Evolutionary conservation across 1,140 invertebrate species (phyloP).

Genomic region (Drosophila bocki): DNA sequence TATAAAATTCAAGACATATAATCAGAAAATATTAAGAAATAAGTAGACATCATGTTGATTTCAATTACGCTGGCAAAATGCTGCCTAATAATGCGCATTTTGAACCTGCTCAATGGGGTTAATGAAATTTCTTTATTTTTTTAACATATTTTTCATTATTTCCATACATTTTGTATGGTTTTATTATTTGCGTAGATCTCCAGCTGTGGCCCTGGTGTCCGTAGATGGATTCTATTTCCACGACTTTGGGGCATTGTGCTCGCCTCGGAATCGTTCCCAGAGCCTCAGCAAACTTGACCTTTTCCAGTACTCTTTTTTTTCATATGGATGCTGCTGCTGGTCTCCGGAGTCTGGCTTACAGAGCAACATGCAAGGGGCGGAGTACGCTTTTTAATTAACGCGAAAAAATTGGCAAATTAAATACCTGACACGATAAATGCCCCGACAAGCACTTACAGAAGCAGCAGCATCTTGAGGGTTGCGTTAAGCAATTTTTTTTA

Average conservation of each 20-base stretch:
- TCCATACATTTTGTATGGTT: slow-evolving; percentile 9
- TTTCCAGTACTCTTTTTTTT: slow-evolving; percentile 28
- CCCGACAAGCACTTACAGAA: slow-evolving; percentile 28
- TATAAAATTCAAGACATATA: slow-evolving; percentile 47
- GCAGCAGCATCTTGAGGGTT: slow-evolving; percentile 24
- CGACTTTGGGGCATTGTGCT: slow-evolving; percentile 30
- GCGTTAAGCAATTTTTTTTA: slow-evolving; percentile 9
- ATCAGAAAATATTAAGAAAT: slow-evolving; percentile 52
- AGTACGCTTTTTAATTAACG: slow-evolving; percentile 49
- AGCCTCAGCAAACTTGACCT: slow-evolving; percentile 65
- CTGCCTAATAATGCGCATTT: slow-evolving; percentile 44
- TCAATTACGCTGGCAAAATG: slow-evolving; percentile 72
- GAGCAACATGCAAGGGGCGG: slow-evolving; percentile 54
- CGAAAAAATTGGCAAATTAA: slow-evolving; percentile 57
- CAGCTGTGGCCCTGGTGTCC: slow-evolving; percentile 13
- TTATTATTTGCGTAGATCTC: slow-evolving; percentile 37
- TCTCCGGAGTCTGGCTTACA: slow-evolving; percentile 3
- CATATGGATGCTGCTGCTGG: slow-evolving; percentile 10
- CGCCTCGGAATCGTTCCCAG: slow-evolving; percentile 40
- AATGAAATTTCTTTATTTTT: slow-evolving; percentile 64
- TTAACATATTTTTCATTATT: background rate
- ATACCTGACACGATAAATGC: slow-evolving; percentile 20
- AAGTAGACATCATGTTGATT: slow-evolving; percentile 80
- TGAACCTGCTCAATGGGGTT: slow-evolving; percentile 60
- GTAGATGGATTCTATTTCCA: slow-evolving; percentile 50